A percentile compares a stretch with the other conserved stretches of the same genome.
Evolutionary conservation across 2,113 vertebrate species (phyloP).

Genomic region (Zosterops lateralis): DNA sequence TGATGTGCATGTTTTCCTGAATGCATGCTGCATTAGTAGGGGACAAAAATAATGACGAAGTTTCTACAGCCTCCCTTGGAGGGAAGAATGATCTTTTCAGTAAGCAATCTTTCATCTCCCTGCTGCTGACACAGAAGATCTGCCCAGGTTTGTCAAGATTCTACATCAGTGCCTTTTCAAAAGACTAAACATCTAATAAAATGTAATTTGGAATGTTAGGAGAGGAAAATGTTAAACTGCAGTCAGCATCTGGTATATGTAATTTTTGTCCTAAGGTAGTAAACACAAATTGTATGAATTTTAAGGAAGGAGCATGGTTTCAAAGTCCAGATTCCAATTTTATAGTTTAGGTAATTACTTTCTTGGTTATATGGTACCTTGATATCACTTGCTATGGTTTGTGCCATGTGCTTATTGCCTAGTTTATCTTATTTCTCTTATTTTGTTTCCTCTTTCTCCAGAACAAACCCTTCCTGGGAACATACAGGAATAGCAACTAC

Average conservation of each 20-base stretch:
- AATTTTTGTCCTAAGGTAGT: not conserved
- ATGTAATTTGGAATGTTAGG: not conserved
- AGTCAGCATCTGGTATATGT: not conserved
- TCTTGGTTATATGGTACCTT: not conserved
- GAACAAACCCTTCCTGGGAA: conserved; percentile 81
- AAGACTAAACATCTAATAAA: not conserved
- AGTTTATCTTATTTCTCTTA: not conserved
- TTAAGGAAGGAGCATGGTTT: not conserved
- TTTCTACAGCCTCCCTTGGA: not conserved
- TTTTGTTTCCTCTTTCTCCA: conserved; percentile 47
- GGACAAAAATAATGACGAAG: not conserved
- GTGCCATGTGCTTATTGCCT: not conserved
- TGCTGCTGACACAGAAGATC: not conserved
- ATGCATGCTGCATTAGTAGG: not conserved
- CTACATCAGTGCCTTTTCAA: not conserved
- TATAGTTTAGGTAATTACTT: not conserved
- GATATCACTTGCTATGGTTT: not conserved
- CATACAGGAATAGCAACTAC: conserved; percentile 81
- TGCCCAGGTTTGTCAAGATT: not conserved
- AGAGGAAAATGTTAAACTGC: not conserved
- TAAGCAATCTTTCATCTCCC: not conserved
- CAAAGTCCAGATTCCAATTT: not conserved
- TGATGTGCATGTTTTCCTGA: not conserved
- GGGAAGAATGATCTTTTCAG: not conserved
- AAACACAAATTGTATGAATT: not conserved